phyloP scores from a whole-genome alignment of 2,797 vertebrate genomes.

The Okamejei kenojei region DNA sequence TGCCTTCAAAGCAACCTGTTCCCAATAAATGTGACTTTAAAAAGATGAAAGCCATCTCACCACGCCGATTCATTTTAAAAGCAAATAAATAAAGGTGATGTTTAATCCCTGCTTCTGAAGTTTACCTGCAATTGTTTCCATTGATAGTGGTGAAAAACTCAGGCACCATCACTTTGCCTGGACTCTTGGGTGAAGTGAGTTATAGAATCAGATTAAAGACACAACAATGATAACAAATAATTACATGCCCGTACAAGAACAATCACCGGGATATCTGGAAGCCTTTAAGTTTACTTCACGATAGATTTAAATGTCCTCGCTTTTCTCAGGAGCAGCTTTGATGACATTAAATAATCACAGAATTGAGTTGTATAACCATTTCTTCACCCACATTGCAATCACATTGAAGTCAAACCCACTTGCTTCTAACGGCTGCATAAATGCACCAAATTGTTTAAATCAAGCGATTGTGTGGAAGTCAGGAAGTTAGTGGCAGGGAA shows the following conservation, averaged over 20 bases:
- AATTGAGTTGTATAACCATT: background rate
- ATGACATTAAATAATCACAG: background rate
- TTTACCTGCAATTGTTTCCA: background rate
- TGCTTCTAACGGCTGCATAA: background rate
- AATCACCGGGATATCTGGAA: background rate
- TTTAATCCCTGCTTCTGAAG: background rate
- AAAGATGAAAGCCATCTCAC: background rate
- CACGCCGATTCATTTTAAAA: background rate
- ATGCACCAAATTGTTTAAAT: background rate
- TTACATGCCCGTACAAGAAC: no score
- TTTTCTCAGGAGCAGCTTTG: background rate
- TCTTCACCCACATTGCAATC: background rate
- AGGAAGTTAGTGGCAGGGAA: background rate
- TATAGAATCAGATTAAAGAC: background rate
- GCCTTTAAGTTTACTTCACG: background rate
- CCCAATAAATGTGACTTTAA: background rate
- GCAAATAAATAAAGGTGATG: background rate
- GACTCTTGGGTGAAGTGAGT: background rate
- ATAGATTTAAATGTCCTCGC: background rate
- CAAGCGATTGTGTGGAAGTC: background rate
- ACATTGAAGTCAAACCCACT: background rate
- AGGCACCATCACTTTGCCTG: background rate
- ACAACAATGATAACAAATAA: background rate
- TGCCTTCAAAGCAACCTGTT: background rate
- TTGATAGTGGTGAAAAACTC: background rate